A percentile compares a stretch with the other conserved stretches of the same genome.
These are phyloP conservation scores for Leptinotarsa haldemani DNA, from an alignment of 2,888 invertebrate genomes.

Conservation along the genomic window DNA sequence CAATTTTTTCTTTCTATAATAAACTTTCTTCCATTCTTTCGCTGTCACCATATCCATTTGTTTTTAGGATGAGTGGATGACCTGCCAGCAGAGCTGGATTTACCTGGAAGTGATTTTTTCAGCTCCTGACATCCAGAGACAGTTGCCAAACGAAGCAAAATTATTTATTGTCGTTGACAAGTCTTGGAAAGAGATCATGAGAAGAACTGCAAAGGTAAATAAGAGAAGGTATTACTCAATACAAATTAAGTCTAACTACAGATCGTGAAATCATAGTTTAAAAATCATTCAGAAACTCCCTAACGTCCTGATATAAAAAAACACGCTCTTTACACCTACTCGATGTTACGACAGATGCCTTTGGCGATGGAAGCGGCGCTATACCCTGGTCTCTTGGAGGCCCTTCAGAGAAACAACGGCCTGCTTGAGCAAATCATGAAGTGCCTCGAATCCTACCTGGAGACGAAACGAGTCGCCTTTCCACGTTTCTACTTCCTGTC, in stretches of 20 bases:
- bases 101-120: slow-evolving; percentile 95
- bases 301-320: too few species aligned
- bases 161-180: slow-evolving; percentile 89
- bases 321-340: not conserved
- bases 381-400: slow-evolving; percentile 76
- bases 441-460: slow-evolving; percentile 89
- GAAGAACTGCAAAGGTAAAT: slow-evolving; percentile 79
- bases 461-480: slow-evolving; percentile 88
- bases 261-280: too few species aligned
- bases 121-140: slow-evolving; percentile 93
- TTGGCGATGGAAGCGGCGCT: slow-evolving; percentile 85
- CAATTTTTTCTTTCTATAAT: too few species aligned
- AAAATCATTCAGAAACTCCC: not conserved
- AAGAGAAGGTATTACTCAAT: not conserved
- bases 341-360: slow-evolving; percentile 69
- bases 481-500: slow-evolving; percentile 91
- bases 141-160: slow-evolving; percentile 89
- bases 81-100: slow-evolving; percentile 93
- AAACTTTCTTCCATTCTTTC: too few species aligned
- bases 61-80: slow-evolving; percentile 85
- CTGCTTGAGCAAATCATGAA: slow-evolving; percentile 90
- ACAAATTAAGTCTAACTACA: too few species aligned
- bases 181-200: slow-evolving; percentile 90
- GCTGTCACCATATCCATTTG: not conserved
- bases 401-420: slow-evolving; percentile 78